Evolutionary conservation across 2,888 invertebrate genomes (phyloP), one percentile per base, ranked within the genome.

Genomic region (Margaritifera margaritifera): DNA sequence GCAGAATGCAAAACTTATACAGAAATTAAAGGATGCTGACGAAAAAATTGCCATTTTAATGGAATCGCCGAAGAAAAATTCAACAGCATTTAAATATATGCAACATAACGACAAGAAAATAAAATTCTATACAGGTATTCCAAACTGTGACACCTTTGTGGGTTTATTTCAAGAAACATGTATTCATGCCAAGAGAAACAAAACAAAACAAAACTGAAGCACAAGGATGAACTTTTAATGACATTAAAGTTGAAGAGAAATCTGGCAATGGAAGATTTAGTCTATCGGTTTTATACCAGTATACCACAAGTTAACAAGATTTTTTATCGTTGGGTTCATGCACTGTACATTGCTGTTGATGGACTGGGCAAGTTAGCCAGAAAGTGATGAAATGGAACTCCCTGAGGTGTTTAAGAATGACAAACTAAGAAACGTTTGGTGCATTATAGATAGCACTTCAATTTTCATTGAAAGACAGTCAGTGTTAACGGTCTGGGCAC

Each of bases 221-320:
- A 55, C 20, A 42, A 64, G 56, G 64, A 64, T 56, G 56, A 55
- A 42, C 22, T 64, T 55, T 31, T 64, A 6, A 25, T 64, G 42
- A 64, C 56, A 8, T 42, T 64, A 20, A 64, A 55, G 55, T 31
- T 63, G 6, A 24, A 52, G 25, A 25, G 56, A n/a, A 64, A 64
- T 51, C 42, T 64, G 25, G 54, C 56, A 20, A 27, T 55, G 64
- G 27, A n/a, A 6, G 64, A 64, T 54, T 22, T 64, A 20, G 56
- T 54, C 19, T 64, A 56, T 20, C 27, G 64, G 31, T 64, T 55
- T 50, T 4, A 55, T 15, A 56, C 64, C 31, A n/a, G n/a, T n/a
- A n/a, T n/a, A n/a, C n/a, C n/a, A n/a, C n/a, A n/a, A n/a, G n/a
- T n/a, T n/a, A n/a, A n/a, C n/a, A n/a, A n/a, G n/a, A n/a, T n/a